A percentile compares a stretch with the other conserved stretches of the same genome.
These are phyloP conservation scores for Pollenia labialis DNA, from an alignment of 2,888 invertebrate species.

Conservation along the genomic window DNA sequence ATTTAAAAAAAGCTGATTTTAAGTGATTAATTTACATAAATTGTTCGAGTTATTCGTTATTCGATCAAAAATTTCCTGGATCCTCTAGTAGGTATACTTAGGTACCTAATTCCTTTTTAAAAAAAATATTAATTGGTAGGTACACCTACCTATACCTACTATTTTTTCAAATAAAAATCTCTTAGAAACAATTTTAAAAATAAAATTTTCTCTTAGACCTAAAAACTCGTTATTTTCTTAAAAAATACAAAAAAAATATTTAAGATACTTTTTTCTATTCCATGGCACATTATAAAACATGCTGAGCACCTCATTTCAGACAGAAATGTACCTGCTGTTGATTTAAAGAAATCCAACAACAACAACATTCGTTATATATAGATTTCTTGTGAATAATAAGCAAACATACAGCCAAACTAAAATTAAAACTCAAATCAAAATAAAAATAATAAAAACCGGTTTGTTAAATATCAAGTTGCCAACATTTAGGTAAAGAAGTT, in stretches of 20 bases:
- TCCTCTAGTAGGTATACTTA: too few species aligned
- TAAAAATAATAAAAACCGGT: conserved; percentile 43
- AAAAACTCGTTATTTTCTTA: too few species aligned
- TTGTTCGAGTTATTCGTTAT: too few species aligned
- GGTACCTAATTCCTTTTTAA: too few species aligned
- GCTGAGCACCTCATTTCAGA: conserved; percentile 24
- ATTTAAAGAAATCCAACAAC: conserved; percentile 20
- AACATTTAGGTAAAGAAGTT: conserved; percentile 57
- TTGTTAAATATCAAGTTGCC: conserved; percentile 67
- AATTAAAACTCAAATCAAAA: conserved; percentile 48
- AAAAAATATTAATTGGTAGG: too few species aligned
- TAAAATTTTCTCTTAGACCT: too few species aligned
- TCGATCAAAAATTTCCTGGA: too few species aligned
- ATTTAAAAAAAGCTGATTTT: too few species aligned
- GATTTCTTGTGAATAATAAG: conserved; percentile 50
- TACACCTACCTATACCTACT: too few species aligned
- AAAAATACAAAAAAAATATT: not conserved
- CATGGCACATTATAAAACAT: not conserved
- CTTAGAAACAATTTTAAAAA: too few species aligned
- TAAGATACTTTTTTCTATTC: not conserved
- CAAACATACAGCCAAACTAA: conserved; percentile 21
- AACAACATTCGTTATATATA: conserved; percentile 7
- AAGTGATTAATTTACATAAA: too few species aligned
- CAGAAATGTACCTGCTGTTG: conserved; percentile 64
- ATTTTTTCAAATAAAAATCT: too few species aligned